Percentiles rank a stretch among this genome's conserved stretches.
Evolutionary conservation across 2,113 vertebrate species (phyloP).

Genomic region (Chaetops frenatus): DNA sequence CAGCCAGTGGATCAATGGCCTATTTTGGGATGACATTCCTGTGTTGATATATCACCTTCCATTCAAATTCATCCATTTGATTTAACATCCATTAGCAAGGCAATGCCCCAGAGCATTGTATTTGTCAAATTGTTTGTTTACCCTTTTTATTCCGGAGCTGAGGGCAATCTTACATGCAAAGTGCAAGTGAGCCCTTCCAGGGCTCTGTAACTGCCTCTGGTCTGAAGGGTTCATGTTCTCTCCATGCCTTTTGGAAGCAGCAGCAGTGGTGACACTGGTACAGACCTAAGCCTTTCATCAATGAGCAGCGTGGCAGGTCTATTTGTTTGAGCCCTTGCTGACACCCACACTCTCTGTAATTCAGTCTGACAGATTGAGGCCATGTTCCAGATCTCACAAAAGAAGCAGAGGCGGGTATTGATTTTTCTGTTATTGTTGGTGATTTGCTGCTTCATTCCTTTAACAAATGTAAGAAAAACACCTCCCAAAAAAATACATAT

Average conservation of each 20-base stretch:
- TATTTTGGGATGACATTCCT: constrained; percentile 29
- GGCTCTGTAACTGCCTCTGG: background rate
- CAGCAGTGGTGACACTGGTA: background rate
- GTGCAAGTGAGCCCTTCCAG: background rate
- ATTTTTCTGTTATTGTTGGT: constrained; percentile 76
- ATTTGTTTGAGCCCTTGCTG: constrained; percentile 65
- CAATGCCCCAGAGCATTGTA: background rate
- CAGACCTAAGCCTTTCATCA: constrained; percentile 54
- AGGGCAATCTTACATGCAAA: background rate
- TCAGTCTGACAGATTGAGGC: constrained; percentile 84
- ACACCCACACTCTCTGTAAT: constrained; percentile 72
- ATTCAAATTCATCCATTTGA: constrained; percentile 28
- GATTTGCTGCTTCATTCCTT: constrained; percentile 71
- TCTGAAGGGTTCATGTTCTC: background rate
- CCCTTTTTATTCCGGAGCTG: constrained; percentile 11
- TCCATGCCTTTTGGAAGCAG: background rate
- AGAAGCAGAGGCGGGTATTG: constrained; percentile 75
- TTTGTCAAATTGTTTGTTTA: constrained; percentile 30
- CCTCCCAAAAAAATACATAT: background rate
- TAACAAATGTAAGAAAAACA: constrained; percentile 59
- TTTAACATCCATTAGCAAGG: constrained; percentile 27
- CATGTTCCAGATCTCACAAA: constrained; percentile 80
- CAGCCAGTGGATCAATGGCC: constrained; percentile 29
- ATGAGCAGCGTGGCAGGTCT: constrained; percentile 51
- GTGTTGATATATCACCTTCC: constrained; percentile 32